phyloP scores from a whole-genome alignment of 2,888 invertebrate species.

The Chrysotoxum bicinctum region DNA sequence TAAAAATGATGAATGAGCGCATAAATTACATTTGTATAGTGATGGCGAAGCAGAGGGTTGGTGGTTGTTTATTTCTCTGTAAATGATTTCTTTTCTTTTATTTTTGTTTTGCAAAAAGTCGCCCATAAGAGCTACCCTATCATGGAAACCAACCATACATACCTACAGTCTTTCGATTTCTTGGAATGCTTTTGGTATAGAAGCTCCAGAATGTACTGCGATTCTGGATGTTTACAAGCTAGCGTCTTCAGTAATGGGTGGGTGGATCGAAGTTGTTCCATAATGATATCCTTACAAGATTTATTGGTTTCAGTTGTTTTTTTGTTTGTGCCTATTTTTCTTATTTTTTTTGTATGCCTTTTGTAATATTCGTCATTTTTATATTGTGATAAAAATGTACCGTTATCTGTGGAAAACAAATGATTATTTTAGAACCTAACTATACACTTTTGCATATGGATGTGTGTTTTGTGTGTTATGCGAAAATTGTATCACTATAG shows the following conservation, averaged over 20 bases:
- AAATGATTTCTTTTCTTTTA: conserved; percentile 75
- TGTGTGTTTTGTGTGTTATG: no score
- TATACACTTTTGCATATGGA: background rate
- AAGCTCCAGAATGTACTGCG: conserved; percentile 43
- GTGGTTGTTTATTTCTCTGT: conserved; percentile 82
- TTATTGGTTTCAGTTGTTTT: conserved; percentile 53
- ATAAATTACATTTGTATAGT: conserved; percentile 80
- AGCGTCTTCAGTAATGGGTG: conserved; percentile 64
- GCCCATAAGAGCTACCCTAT: conserved; percentile 14
- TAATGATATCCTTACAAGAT: conserved; percentile 69
- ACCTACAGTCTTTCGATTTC: background rate
- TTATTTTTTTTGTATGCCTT: background rate
- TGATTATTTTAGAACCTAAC: background rate
- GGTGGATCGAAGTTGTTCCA: conserved; percentile 71
- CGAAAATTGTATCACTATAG: no score
- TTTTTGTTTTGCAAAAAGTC: conserved; percentile 57
- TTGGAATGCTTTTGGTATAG: conserved; percentile 21
- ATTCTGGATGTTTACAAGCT: conserved; percentile 67
- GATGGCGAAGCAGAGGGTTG: conserved; percentile 81
- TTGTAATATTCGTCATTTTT: conserved; percentile 35
- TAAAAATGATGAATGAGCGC: conserved; percentile 82
- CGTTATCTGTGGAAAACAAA: conserved; percentile 30
- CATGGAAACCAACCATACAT: background rate
- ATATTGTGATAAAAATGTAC: conserved; percentile 43
- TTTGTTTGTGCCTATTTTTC: background rate